Percentiles rank a stretch among this genome's conserved stretches.
Evolutionary conservation across 2,797 vertebrate genomes (phyloP).

Genomic region (Cichlasoma orientale): DNA sequence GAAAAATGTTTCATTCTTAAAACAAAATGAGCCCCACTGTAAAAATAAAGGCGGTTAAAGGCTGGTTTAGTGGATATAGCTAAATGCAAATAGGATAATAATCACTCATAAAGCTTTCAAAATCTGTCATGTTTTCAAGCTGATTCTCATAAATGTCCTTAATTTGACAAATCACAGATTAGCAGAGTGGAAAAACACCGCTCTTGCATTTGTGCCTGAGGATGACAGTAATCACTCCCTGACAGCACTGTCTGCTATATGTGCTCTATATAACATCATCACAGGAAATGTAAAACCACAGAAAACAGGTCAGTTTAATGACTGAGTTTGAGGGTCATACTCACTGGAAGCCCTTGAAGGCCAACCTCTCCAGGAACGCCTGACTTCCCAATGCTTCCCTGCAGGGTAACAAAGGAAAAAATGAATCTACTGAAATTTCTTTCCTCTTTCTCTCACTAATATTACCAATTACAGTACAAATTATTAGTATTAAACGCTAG

Average conservation of each 20-base stretch:
- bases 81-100: conserved; percentile 15
- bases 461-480: neutral
- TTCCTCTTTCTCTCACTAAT: neutral
- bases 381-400: conserved; percentile 89
- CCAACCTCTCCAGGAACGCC: conserved; percentile 91
- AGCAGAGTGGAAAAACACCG: conserved; percentile 2
- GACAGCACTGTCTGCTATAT: neutral
- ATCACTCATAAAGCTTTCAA: conserved; percentile 2
- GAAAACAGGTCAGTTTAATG: neutral
- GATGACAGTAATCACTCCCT: conserved; percentile 19
- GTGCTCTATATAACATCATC: neutral
- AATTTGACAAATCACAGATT: conserved; percentile 44
- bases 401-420: conserved; percentile 57
- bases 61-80: conserved; percentile 1
- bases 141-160: conserved; percentile 37
- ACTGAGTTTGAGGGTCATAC: conserved; percentile 72
- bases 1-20: neutral
- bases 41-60: neutral
- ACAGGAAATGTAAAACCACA: neutral
- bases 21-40: neutral
- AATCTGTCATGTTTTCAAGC: conserved; percentile 27
- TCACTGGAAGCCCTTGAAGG: conserved; percentile 92
- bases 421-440: neutral
- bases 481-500: neutral
- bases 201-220: neutral